phyloP scores from a whole-genome alignment of 2,797 vertebrate genomes.

The Lagorchestes hirsutus region DNA sequence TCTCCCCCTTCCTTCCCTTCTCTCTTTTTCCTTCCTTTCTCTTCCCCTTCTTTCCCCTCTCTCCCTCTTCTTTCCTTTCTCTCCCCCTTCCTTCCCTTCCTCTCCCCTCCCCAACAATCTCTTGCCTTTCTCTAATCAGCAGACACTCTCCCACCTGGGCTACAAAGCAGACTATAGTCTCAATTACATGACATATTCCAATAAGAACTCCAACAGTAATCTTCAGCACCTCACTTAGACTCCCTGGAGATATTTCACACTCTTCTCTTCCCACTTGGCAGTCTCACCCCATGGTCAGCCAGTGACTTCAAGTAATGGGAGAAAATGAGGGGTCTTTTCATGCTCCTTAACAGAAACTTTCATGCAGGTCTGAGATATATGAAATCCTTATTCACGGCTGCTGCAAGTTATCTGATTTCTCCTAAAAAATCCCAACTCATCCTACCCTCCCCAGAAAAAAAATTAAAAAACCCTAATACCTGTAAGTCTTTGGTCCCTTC shows the following conservation, averaged over 20 bases:
- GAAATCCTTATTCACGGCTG: not conserved
- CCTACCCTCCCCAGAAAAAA: not conserved
- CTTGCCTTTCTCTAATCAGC: constrained; percentile 21
- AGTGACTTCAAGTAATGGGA: not conserved
- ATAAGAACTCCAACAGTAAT: not conserved
- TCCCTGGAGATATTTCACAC: not conserved
- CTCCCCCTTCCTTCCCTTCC: not conserved
- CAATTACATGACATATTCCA: not conserved
- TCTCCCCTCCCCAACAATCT: not conserved
- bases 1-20: too few relatives aligned
- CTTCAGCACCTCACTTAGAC: not conserved
- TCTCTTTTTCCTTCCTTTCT: too few relatives aligned
- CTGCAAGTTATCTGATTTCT: not conserved
- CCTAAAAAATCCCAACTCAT: not conserved
- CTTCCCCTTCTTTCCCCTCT: too few relatives aligned
- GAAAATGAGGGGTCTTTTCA: not conserved
- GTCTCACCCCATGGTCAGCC: not conserved
- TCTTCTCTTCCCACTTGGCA: not conserved
- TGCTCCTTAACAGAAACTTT: not conserved
- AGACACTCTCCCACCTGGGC: not conserved
- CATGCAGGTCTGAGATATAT: not conserved
- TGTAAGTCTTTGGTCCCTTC: not conserved
- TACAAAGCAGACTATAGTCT: not conserved
- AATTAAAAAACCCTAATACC: not conserved
- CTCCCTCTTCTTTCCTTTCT: too few relatives aligned